phyloP scores from a whole-genome alignment of 2,797 vertebrate species.

The Capromys pilorides region DNA sequence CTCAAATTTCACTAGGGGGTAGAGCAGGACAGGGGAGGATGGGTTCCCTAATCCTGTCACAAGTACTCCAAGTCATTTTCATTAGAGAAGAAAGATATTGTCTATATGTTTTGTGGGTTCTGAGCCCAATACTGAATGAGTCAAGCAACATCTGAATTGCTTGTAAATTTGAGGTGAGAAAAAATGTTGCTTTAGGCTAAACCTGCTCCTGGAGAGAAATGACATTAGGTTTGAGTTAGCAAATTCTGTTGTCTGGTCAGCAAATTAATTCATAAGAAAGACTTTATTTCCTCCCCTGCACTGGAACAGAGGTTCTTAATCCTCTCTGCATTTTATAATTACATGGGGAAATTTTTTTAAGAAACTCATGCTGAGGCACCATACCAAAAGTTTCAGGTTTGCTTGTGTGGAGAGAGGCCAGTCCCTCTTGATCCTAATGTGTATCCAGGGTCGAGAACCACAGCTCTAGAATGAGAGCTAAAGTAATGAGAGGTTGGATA shows the following conservation, averaged over 20 bases:
- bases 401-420: background rate
- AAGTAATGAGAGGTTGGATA: background rate
- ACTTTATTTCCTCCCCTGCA: slow-evolving; percentile 52
- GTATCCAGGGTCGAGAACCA: background rate
- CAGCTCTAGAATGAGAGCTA: background rate
- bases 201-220: slow-evolving; percentile 69
- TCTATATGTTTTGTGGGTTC: slow-evolving; percentile 48
- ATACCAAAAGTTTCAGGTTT: slow-evolving; percentile 6
- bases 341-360: background rate
- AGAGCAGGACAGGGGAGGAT: slow-evolving; percentile 37
- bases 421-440: background rate
- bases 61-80: slow-evolving; percentile 36
- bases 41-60: background rate
- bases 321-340: slow-evolving; percentile 16
- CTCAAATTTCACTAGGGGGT: slow-evolving; percentile 50
- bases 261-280: slow-evolving; percentile 83
- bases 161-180: slow-evolving; percentile 70
- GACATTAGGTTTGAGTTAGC: slow-evolving; percentile 80
- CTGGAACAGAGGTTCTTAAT: slow-evolving; percentile 5
- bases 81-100: slow-evolving; percentile 52
- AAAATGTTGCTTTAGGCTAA: slow-evolving; percentile 71
- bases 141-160: slow-evolving; percentile 76
- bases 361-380: background rate
- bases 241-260: slow-evolving; percentile 78
- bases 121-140: slow-evolving; percentile 67